phyloP scores from a whole-genome alignment of 2,888 invertebrate species.

The Agrenia bidenticulata region DNA sequence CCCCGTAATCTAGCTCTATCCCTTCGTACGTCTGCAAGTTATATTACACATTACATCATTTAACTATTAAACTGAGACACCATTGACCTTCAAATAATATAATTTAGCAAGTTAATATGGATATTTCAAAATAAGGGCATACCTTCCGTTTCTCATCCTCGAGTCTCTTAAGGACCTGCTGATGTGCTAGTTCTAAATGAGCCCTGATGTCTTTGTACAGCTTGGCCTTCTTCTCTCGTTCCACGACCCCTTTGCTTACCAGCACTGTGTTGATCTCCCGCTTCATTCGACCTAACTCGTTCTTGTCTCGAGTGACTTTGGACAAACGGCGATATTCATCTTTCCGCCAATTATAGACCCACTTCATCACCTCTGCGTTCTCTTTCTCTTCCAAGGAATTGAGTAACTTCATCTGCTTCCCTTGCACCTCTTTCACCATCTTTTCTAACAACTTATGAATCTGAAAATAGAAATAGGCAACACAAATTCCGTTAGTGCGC shows the following conservation, averaged over 20 bases:
- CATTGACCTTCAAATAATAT: too few species aligned
- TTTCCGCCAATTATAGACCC: conserved; percentile 76
- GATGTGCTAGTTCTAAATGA: conserved; percentile 75
- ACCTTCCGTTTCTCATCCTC: conserved; percentile 63
- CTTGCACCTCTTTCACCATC: conserved; percentile 74
- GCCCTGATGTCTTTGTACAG: conserved; percentile 59
- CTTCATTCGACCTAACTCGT: conserved; percentile 80
- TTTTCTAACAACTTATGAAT: conserved; percentile 67
- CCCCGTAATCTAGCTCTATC: conserved; percentile 27
- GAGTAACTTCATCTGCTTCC: conserved; percentile 76
- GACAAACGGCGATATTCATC: conserved; percentile 85
- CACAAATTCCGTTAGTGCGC: too few species aligned
- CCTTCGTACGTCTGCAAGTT: conserved; percentile 28
- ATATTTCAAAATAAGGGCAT: too few species aligned
- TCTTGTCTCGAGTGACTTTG: conserved; percentile 85
- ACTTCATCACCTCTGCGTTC: conserved; percentile 73
- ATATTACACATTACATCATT: too few species aligned
- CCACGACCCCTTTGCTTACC: conserved; percentile 85
- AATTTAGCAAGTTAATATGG: too few species aligned
- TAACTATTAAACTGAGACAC: too few species aligned
- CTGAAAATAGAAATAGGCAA: conserved; percentile 45
- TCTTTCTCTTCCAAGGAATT: conserved; percentile 68
- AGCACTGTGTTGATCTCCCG: conserved; percentile 78
- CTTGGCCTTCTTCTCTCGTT: conserved; percentile 69
- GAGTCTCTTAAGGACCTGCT: conserved; percentile 69